Conservation (phyloP, 1,140 invertebrate species). For the Phenacoccus solenopsis region DNA sequence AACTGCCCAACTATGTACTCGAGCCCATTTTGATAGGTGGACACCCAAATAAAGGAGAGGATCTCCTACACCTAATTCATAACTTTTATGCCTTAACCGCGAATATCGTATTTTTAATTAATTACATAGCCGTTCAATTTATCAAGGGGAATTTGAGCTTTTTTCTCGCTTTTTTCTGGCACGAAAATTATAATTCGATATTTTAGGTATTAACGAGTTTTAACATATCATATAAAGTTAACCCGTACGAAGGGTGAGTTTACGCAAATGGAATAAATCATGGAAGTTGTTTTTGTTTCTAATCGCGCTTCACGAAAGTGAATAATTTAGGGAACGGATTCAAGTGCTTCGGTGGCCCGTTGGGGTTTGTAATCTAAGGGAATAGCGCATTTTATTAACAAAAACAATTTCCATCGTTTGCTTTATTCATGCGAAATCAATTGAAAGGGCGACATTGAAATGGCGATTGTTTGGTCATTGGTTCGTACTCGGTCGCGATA, state of each 20-base stretch:
- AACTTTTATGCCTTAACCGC: too few species aligned
- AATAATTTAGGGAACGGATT: background rate
- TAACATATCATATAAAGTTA: background rate
- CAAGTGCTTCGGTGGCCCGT: background rate
- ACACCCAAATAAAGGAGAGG: too few species aligned
- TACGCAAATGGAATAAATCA: background rate
- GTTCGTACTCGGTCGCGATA: too few species aligned
- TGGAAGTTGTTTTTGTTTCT: background rate
- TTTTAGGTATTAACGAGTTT: background rate
- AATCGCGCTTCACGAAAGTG: background rate
- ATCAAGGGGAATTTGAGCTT: too few species aligned
- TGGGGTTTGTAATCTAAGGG: too few species aligned
- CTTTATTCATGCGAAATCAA: background rate
- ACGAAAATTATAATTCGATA: background rate
- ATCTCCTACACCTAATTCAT: too few species aligned
- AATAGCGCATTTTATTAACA: background rate
- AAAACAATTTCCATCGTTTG: background rate
- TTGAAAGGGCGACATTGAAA: background rate
- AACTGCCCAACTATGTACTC: too few species aligned
- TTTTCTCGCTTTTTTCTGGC: too few species aligned
- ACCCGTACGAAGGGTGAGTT: background rate
- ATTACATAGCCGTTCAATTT: too few species aligned
- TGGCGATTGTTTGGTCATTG: too few species aligned
- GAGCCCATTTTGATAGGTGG: too few species aligned
- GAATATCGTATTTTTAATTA: too few species aligned